Evolutionary conservation across 2,113 vertebrate genomes (phyloP).

Genomic region (Ceyx margarethae): DNA sequence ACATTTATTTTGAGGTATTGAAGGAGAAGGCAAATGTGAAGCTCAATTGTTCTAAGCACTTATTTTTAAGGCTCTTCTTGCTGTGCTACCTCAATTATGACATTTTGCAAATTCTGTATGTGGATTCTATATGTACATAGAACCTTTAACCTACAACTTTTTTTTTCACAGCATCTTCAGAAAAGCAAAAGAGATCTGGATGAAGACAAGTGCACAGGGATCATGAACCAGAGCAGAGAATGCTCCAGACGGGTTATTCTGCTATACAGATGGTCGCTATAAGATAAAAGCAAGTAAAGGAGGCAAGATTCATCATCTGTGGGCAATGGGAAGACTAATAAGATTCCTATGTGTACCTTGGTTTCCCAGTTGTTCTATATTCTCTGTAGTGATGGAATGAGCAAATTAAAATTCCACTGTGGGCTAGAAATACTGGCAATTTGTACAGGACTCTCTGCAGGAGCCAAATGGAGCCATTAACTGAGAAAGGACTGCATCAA

Average conservation of each 20-base stretch:
- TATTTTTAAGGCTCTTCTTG: background rate
- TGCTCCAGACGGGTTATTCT: background rate
- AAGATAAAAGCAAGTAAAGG: background rate
- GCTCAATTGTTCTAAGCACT: background rate
- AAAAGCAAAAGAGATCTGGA: background rate
- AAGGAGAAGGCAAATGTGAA: background rate
- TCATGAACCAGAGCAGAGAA: background rate
- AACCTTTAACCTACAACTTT: background rate
- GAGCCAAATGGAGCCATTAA: background rate
- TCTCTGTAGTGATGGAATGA: background rate
- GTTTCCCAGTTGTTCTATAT: background rate
- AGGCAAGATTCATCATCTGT: background rate
- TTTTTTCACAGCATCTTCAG: background rate
- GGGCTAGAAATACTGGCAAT: background rate
- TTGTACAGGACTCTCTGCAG: conserved; percentile 1
- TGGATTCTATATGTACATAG: background rate
- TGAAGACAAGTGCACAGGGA: background rate
- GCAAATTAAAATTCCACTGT: conserved; percentile 5
- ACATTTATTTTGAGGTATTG: background rate
- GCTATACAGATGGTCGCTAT: rapidly evolving
- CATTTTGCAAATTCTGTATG: background rate
- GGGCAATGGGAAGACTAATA: background rate
- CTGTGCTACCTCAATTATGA: background rate
- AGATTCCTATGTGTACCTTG: background rate
- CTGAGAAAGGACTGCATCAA: conserved; percentile 8